Evolutionary conservation across 2,113 vertebrate species (phyloP), one percentile per base, ranked within the genome.

Genomic region (Xenopus borealis): DNA sequence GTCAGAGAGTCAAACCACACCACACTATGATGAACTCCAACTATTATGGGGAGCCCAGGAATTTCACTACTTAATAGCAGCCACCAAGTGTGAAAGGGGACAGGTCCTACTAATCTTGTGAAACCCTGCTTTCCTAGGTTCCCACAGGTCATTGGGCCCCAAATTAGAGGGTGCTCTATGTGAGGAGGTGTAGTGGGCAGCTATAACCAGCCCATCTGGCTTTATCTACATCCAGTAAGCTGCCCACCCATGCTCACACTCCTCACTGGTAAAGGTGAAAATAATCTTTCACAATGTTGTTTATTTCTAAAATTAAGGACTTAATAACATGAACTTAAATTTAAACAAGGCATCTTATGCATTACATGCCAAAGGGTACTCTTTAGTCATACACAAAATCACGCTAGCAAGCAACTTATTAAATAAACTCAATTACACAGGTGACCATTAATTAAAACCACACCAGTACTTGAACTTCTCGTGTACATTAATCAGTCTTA

Each of bases 381-480:
- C 33, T 50, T 50, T 50, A 50, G 14, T 55, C 14, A 55, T 16
- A 50, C 7, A 16, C 17, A 55, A n/a, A 12, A 55, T 55, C 53
- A 55, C 1, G 16, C 14, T 55, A 55, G 18, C 53, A 55, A 8
- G 17, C 16, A 50, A 50, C 53, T 55, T 16, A 55, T 50, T 50
- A 50, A 16, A 50, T 50, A 50, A 1, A 5, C 14, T 50, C 14
- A 10, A 9, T 50, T 50, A 55, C 53, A n/a, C 53, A 55, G 53
- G 53, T 55, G 9, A 55, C 16, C 53, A n/a, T 55, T 55, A 55
- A 55, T 55, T 55, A 55, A n/a, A 55, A 55, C 53, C 53, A 55
- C 5, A 55, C 53, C 17, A 55, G 17, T n/a, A n/a, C 17, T 55
- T 55, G 53, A n/a, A n/a, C 53, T 55, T 55, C 17, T 7, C 4